Base-by-base conservation (phyloP, 92 coral and sea anemone genomes). In the Zoanthus sociatus region DNA sequence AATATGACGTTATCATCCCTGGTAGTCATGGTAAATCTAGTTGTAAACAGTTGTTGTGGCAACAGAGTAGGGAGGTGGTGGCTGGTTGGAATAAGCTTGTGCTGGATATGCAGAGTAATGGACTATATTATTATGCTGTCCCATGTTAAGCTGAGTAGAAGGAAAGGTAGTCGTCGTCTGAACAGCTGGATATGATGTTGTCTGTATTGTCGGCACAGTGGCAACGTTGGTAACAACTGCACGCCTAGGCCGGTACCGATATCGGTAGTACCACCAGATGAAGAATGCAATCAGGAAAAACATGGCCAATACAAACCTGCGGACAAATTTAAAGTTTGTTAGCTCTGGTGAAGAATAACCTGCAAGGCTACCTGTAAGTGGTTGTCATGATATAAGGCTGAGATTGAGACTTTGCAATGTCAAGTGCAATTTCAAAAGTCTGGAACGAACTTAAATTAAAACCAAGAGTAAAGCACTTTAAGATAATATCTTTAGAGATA, bases 251-350 rank as follows among this genome's bases (percentile, higher is more conserved):
- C 92, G 95, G 76, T 95, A 92, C 60, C 96, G 98, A 70, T 94
- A 94, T 50, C 98, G 96, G 68, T 97, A 97, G 88, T 95, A 97
- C 99, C 99, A 97, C 94, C 99, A 97, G 45, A 92, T 67, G 13
- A 94, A 61, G 58, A 94, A 93, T 26, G 78, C 75, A 44, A 91
- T 66, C 69, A 94, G 54, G 60, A 88, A 88, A 78, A 91, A 15
- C 64, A 87, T 15, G 67, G 83, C 79, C 47, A 94, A 33, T 26
- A 91, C 84, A 86, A 89, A 89, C 98, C 98, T 94, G 87, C 18
- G 82, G 69, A 47, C 26, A 42, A 82, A 37, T 33, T 54, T 46
- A 30, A 50, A 68, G 20, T 14, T 9, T 21, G 56, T 48, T 71
- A 37, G 53, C 4, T 63, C 18, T 70, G 17, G 69, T 56, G 9